Percentiles rank a stretch among this genome's conserved stretches.
Evolutionary conservation across 23 tunicate species (phyloP).

Genomic region (Phallusia fumigata): DNA sequence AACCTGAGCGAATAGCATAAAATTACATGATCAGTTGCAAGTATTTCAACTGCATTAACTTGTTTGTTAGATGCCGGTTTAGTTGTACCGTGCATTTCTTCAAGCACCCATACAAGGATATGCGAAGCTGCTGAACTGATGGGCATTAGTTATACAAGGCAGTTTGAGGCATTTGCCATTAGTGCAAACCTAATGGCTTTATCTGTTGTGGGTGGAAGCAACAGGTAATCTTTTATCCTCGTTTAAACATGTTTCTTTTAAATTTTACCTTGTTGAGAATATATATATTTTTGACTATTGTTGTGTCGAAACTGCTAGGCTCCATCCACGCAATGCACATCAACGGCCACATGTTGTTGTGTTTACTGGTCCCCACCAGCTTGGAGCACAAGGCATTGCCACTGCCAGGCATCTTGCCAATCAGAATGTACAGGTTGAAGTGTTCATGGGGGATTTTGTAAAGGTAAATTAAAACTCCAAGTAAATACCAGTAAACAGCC

Average conservation of each 20-base stretch:
- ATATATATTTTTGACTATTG: no score
- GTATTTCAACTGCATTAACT: no score
- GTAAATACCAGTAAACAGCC: no score
- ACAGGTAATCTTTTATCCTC: constrained; percentile 14
- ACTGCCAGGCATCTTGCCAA: constrained; percentile 80
- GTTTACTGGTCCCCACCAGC: constrained; percentile 57
- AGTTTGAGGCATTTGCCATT: constrained; percentile 64
- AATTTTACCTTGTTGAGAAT: background rate
- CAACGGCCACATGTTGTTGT: constrained; percentile 78
- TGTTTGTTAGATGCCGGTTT: constrained; percentile 66
- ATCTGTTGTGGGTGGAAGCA: constrained; percentile 57
- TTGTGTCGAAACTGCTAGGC: constrained; percentile 28
- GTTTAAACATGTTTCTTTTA: background rate
- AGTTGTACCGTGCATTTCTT: constrained; percentile 67
- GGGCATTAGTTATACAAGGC: constrained; percentile 61
- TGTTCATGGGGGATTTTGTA: constrained; percentile 72
- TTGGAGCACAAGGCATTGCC: constrained; percentile 81
- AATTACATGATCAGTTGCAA: no score
- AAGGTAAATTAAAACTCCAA: no score
- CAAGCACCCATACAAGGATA: constrained; percentile 36
- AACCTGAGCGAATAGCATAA: no score
- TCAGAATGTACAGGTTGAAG: constrained; percentile 74
- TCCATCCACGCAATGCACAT: constrained; percentile 78
- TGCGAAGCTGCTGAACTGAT: constrained; percentile 45
- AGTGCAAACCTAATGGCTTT: constrained; percentile 80